These are phyloP conservation scores for Trematomus bernacchii DNA, from an alignment of 2,797 vertebrate species.

Conservation along the genomic window DNA sequence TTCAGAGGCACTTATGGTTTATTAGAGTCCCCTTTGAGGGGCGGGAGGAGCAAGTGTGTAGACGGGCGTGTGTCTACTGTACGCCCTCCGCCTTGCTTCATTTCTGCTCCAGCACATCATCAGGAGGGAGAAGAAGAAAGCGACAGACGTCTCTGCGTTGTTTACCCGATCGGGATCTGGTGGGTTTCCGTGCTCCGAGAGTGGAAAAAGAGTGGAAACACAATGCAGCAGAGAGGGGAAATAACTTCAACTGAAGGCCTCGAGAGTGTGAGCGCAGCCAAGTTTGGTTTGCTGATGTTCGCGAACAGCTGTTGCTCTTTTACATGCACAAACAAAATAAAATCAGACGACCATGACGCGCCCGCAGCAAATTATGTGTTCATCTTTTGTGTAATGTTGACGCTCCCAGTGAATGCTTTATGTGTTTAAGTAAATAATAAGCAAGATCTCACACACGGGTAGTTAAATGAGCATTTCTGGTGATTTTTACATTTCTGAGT, in stretches of 20 bases:
- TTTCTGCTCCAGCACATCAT: constrained; percentile 67
- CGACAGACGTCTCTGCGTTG: constrained; percentile 49
- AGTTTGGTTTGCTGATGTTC: constrained; percentile 62
- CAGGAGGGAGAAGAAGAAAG: constrained; percentile 37
- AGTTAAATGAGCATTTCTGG: not conserved
- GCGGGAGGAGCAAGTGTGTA: constrained; percentile 48
- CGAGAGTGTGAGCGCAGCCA: constrained; percentile 55
- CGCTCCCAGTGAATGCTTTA: constrained; percentile 20
- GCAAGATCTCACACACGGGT: not conserved
- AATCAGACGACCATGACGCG: constrained; percentile 37
- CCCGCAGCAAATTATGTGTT: constrained; percentile 30
- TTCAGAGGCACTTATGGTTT: constrained; percentile 89
- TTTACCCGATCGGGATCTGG: constrained; percentile 58
- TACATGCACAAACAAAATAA: constrained; percentile 65
- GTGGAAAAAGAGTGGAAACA: constrained; percentile 9
- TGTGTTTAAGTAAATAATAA: constrained; percentile 15
- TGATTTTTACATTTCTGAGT: no score
- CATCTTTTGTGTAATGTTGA: constrained; percentile 44
- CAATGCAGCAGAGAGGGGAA: constrained; percentile 30
- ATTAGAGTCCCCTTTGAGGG: constrained; percentile 80
- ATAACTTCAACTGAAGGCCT: constrained; percentile 42
- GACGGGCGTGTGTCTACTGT: constrained; percentile 30
- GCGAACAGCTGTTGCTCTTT: constrained; percentile 69
- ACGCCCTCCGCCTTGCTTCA: constrained; percentile 63
- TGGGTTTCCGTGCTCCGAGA: constrained; percentile 41